Percentiles rank a stretch among this genome's conserved stretches.
Evolutionary conservation across 1,140 invertebrate genomes (phyloP).

Genomic region (Hormaphis cornu): DNA sequence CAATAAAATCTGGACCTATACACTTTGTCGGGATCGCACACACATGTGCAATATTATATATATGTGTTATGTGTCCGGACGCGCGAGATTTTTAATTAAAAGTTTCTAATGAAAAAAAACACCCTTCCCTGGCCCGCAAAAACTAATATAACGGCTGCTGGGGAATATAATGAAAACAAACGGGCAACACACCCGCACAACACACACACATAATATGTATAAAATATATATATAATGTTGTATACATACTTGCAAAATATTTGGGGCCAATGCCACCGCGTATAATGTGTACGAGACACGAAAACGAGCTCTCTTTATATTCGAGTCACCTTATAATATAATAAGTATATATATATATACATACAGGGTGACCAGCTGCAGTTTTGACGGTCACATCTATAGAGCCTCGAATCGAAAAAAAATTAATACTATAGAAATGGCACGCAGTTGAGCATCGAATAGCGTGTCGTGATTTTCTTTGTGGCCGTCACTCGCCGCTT

Average conservation of each 20-base stretch:
- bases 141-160: constrained; percentile 31
- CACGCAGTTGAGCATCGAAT: no score
- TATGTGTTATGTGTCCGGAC: not conserved
- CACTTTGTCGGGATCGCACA: not conserved
- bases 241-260: not conserved
- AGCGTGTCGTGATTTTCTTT: no score
- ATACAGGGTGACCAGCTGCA: no score
- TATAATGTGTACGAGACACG: not conserved
- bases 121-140: constrained; percentile 1
- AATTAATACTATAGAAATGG: no score
- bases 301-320: not conserved
- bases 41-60: not conserved
- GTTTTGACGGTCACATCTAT: no score
- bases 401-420: no score
- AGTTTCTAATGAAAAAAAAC: constrained; percentile 32
- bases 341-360: not conserved
- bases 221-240: no score
- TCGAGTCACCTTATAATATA: no score
- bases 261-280: not conserved
- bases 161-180: constrained; percentile 32
- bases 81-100: constrained; percentile 31
- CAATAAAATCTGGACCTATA: constrained; percentile 26
- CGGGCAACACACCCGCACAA: not conserved
- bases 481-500: no score
- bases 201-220: not conserved